Evolutionary conservation across 2,113 vertebrate species (phyloP), one percentile per base, ranked within the genome.

Genomic region (Cygnus buccinator): DNA sequence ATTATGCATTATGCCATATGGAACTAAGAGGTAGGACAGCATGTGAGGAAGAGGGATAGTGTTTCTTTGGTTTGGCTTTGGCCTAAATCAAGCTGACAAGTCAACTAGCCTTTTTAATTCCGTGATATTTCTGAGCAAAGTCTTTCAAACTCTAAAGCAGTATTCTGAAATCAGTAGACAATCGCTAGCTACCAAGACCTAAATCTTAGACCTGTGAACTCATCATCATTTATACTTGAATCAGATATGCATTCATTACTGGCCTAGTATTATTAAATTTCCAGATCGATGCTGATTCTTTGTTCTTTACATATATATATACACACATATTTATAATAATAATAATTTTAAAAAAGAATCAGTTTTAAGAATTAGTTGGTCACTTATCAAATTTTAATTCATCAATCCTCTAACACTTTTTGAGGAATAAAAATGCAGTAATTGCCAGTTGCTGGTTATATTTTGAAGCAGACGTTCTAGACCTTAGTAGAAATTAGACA

Each of bases 21-120:
- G 87, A 93, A 73, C 55, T 71, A n/a, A 0, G 10, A 83, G 55
- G 58, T 76, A 94, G 84, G n/a, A 79, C 58, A 94, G 26, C 9
- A 0, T 68, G 39, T 39, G 26, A 90, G 39, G 18, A 31, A 80
- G 54, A 88, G 5, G 10, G 9, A 92, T 44, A 85, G 31, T 77
- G 25, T 8, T 90, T 29, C 74, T 88, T 43, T 75, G 26, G 22
- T 89, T 95, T 81, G 55, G 35, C 62, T 88, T 87, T 94, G 87
- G 94, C 87, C 31, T 91, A 91, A 96, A 92, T 90, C 62, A 94
- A 88, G 55, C 35, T 95, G 93, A 94, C 86, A 97, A 97, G 78
- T 48, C 46, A 92, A 52, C 41, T 29, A 63, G 62, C 28, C 18
- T 86, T 82, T 92, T 94, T 72, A 73, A 78, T 44, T 72, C 23